Base-by-base conservation (phyloP, 2,113 vertebrate genomes). In the Elanus axillaris region DNA sequence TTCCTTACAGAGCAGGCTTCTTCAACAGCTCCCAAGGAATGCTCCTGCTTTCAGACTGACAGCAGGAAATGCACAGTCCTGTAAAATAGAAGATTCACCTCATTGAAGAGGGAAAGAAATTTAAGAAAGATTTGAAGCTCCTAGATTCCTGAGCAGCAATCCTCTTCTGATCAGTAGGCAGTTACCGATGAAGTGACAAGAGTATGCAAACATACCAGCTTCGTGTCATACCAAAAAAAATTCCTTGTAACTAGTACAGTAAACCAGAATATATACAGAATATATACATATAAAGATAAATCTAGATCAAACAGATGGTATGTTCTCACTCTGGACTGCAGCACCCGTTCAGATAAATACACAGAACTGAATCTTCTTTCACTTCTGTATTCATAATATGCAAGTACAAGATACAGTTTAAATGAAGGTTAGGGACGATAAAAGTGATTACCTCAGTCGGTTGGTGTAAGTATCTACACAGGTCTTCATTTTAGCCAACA, bases 381-480 rank as follows among this genome's bases (percentile, higher is more conserved):
- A 88, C 34, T 77, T 86, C 50, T 82, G 23, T 60, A 73, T 76
- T 80, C 11, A 5, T 73, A 67, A 29, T 5, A 42, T 16, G 0
- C 17, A 73, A 88, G 77, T 55, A 16, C 21, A 81, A 85, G 59
- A 60, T 2, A 75, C 29, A 64, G 78, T 42, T 86, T 16, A 79
- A 67, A 86, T 16, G 23, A 81, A 80, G 73, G 47, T 13, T n/a
- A 93, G 85, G 45, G 77, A 66, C n/a, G 73, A 77, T 10, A 9
- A 40, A 86, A 50, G 31, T 8, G 36, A 32, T 90, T 80, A 93
- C 99, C 99, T 99, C 98, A 99, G 98, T 63, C 99, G 98, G 96
- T 99, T 99, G 94, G 99, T 99, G 66, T 99, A 99, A 13, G 99
- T 99, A 96, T 99, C 99, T 38, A 99, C 99, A 72, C 99, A 99